Percentiles rank a stretch among this genome's conserved stretches.
phyloP scores from a whole-genome alignment of 2,113 vertebrate species.

The Carassius gibelio region DNA sequence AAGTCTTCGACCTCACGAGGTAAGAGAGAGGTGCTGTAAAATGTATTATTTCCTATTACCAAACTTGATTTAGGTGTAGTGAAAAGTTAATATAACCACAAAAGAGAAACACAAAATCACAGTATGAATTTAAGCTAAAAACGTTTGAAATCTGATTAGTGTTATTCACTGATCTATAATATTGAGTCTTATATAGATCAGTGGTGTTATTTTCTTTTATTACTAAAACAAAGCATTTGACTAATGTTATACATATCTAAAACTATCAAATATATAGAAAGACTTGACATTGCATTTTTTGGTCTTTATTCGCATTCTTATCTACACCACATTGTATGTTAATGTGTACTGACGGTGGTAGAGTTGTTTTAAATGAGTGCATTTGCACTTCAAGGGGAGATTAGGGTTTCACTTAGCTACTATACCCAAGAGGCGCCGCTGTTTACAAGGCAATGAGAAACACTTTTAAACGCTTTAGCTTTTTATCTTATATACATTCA shows the following conservation, averaged over 20 bases:
- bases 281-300: neutral
- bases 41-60: neutral
- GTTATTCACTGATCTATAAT: no score
- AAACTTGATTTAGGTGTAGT: neutral
- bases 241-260: neutral
- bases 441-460: neutral
- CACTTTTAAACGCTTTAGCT: neutral
- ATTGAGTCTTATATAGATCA: no score
- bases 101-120: neutral
- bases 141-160: neutral
- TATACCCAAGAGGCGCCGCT: neutral
- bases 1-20: neutral
- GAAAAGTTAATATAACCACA: neutral
- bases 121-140: neutral
- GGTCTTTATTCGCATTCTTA: neutral
- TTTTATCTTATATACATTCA: neutral
- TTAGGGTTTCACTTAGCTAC: constrained; percentile 5
- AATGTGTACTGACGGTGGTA: neutral
- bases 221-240: neutral
- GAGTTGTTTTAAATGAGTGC: neutral
- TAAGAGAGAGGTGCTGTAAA: neutral
- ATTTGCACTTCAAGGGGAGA: constrained; percentile 14
- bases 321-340: neutral
- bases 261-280: constrained; percentile 1
- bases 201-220: neutral